Base-by-base conservation (phyloP, 2,797 vertebrate genomes). In the Rallus crepitans region DNA sequence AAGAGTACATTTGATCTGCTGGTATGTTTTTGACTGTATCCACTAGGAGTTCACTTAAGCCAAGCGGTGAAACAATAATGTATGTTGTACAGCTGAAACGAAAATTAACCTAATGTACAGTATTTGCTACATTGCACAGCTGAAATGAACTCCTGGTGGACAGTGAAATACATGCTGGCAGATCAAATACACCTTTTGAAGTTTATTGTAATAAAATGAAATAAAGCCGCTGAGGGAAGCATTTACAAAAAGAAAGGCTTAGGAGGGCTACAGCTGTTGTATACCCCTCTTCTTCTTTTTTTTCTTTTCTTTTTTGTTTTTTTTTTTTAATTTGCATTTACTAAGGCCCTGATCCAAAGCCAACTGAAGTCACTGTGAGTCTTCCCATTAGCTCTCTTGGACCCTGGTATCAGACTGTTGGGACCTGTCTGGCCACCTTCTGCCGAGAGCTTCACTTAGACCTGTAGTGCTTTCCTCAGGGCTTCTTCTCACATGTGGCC, bases 1-100 rank as follows among this genome's bases (percentile, higher is more conserved):
- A 95, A 97, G 93, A 75, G 82, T 80, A 73, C 91, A 95, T 96
- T 96, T 97, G 95, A 97, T 96, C 96, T 91, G 89, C 92, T 94
- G 88, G 89, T 88, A 92, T 94, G 94, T 84, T 97, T 95, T 92
- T 94, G 80, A 94, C 95, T 59, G 5, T 65, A 84, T 95, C 78
- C 77, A 94, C 89, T 69, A 33, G 90, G 94, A 96, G 78, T 82
- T 89, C 50, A 45, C 88, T 95, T 75, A 81, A 82, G 71, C 94
- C 76, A 86, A 86, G 89, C 57, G 33, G 48, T 42, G 28, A 75
- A 88, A 90, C 90, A 78, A 93, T 92, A 89, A 86, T 87, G 33
- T 80, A 47, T 83, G n/a, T 88, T 79, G 47, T 94, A 92, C 80
- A 87, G 78, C 82, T 81, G 88, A 96, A 87, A 82, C 63, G 78